Conservation (phyloP, 2,797 vertebrate genomes). For the Fundulus diaphanus region DNA sequence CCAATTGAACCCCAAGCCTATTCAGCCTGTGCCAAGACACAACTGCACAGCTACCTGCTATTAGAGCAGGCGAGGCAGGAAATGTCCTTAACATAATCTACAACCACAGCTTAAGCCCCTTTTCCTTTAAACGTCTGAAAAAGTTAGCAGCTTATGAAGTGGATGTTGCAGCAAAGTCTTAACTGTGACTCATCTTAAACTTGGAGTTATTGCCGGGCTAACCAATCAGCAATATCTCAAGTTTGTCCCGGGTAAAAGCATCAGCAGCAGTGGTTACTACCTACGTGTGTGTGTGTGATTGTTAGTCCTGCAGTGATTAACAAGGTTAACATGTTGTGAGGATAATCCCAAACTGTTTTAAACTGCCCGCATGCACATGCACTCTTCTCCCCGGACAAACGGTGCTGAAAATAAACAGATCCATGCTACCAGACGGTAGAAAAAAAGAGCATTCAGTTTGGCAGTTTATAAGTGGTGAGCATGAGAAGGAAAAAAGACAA, state of each 20-base stretch:
- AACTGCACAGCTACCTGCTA: conserved; percentile 23
- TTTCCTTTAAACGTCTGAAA: conserved; percentile 18
- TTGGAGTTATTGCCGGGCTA: background rate
- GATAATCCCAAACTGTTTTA: conserved; percentile 63
- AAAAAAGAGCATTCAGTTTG: conserved; percentile 50
- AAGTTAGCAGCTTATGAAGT: conserved; percentile 3
- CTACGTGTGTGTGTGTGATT: conserved; percentile 9
- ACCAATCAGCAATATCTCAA: background rate
- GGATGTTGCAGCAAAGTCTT: conserved; percentile 42
- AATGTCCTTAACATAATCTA: background rate
- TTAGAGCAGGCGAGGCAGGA: conserved; percentile 3
- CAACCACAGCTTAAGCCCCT: conserved; percentile 3
- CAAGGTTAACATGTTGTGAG: no score
- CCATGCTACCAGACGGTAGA: conserved; percentile 28
- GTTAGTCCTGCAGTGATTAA: no score
- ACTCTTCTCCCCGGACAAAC: conserved; percentile 10
- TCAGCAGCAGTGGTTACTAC: background rate
- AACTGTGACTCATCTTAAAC: conserved; percentile 45
- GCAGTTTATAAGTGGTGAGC: conserved; percentile 35
- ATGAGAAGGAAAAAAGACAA: conserved; percentile 1
- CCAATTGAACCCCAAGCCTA: conserved; percentile 5
- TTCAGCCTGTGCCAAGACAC: conserved; percentile 7
- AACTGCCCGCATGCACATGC: conserved; percentile 38
- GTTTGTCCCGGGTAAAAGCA: background rate
- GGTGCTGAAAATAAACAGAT: conserved; percentile 17